Evolutionary conservation across 1,140 invertebrate species (phyloP).

Genomic region (Paralvinella palmiformis): DNA sequence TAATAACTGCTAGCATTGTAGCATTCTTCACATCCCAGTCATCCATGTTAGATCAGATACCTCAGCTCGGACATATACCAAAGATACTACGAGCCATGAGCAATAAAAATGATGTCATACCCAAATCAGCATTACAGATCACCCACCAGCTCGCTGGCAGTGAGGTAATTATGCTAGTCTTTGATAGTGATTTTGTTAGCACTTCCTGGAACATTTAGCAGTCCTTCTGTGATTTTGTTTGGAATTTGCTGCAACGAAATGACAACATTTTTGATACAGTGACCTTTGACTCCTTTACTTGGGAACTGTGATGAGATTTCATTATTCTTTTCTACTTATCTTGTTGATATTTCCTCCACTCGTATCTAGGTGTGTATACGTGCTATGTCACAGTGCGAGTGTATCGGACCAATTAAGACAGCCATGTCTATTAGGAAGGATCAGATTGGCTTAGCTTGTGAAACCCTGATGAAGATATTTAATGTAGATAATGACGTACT

Average conservation of each 20-base stretch:
- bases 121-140: conserved; percentile 72
- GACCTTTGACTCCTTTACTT: too few relatives aligned
- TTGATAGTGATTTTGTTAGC: neutral
- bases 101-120: conserved; percentile 55
- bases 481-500: conserved; percentile 73
- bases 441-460: conserved; percentile 75
- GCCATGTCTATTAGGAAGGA: conserved; percentile 81
- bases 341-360: neutral
- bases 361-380: conserved; percentile 42
- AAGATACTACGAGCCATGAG: conserved; percentile 74
- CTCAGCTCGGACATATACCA: conserved; percentile 89
- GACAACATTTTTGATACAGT: conserved; percentile 30
- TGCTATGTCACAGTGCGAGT: conserved; percentile 45
- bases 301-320: too few relatives aligned
- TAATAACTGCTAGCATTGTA: conserved; percentile 76
- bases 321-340: too few relatives aligned
- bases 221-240: neutral
- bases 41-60: conserved; percentile 80
- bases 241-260: conserved; percentile 4
- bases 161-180: conserved; percentile 57
- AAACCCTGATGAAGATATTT: conserved; percentile 81
- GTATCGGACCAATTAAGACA: conserved; percentile 61
- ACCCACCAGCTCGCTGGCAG: conserved; percentile 77
- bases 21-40: conserved; percentile 78
- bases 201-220: too few relatives aligned